These are phyloP conservation scores for Pristionchus japonicus DNA, from an alignment of 2,888 invertebrate species.

Conservation along the genomic window DNA sequence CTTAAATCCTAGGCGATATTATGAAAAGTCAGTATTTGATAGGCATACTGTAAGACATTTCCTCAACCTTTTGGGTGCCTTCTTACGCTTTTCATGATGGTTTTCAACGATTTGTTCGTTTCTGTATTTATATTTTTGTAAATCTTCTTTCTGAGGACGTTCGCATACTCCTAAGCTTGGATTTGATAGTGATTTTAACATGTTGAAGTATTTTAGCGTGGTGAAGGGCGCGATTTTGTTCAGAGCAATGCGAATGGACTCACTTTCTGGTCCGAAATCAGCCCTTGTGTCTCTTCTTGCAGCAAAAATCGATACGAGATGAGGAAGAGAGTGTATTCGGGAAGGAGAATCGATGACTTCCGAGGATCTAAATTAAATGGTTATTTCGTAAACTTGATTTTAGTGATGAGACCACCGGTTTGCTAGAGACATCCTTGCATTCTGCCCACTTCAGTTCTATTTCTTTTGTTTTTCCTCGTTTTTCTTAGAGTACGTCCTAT, in stretches of 20 bases:
- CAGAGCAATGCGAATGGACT: background rate
- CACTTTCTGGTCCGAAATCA: conserved; percentile 30
- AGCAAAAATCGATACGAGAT: conserved; percentile 33
- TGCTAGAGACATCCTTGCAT: too few species aligned
- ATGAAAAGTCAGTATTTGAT: background rate
- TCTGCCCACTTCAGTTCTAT: too few species aligned
- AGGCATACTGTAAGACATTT: background rate
- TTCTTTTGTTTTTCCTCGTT: too few species aligned
- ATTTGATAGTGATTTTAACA: background rate
- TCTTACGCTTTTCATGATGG: background rate
- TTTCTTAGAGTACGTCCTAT: too few species aligned
- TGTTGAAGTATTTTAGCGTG: too few species aligned
- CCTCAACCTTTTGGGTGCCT: background rate
- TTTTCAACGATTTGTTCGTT: background rate
- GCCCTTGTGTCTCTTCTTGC: background rate
- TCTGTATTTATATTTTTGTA: background rate
- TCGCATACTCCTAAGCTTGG: background rate
- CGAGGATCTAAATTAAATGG: conserved; percentile 9
- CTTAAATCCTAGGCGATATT: background rate
- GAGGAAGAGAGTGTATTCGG: conserved; percentile 27
- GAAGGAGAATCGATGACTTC: background rate
- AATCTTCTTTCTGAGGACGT: too few species aligned
- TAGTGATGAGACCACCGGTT: too few species aligned
- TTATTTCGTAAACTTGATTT: background rate
- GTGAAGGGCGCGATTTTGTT: background rate